Base-by-base conservation (phyloP, 2,888 invertebrate species). In the Tridacna gigas region DNA sequence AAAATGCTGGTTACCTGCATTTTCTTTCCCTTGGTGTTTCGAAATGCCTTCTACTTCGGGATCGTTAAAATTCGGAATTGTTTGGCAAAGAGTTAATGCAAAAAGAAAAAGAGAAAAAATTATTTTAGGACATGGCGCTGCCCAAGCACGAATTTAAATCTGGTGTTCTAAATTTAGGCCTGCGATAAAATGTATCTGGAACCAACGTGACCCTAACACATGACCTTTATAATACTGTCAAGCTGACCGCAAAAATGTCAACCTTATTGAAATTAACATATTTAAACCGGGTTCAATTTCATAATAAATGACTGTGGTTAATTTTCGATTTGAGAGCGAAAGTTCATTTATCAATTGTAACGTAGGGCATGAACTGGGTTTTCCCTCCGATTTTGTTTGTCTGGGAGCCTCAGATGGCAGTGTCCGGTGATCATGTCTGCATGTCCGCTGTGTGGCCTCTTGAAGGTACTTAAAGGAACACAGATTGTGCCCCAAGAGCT, bases 241-340 rank as follows among this genome's bases (percentile, higher is more conserved):
- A 2, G 71, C 26, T 51, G 71, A 71, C 71, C 71, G 51, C 71
- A 47, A 71, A 51, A 71, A 71, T 71, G 71, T 71, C 71, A 71
- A 71, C 48, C 71, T 51, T 71, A n/a, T 71, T 71, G 71, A 71
- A 71, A 71, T 71, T 47, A 47, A 51, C 71, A 71, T 71, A 71
- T 71, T 71, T 71, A 71, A 71, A 71, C 71, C 51, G 71, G 51
- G 71, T 71, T 71, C 71, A 71, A 71, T 71, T 71, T 71, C 71
- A 71, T 71, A 71, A 71, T 71, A 71, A 71, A 71, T 71, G 71
- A 71, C 48, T 71, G 51, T 11, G 71, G 71, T 51, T 71, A 71
- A 51, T 48, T 51, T 71, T 22, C 22, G 22, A 15, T 51, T 45
- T 7, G 51, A 71, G 71, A 71, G 71, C 26, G 71, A 71, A 71